These are phyloP conservation scores for Cirrhinus molitorella DNA, from an alignment of 2,797 vertebrate species.

Conservation along the genomic window DNA sequence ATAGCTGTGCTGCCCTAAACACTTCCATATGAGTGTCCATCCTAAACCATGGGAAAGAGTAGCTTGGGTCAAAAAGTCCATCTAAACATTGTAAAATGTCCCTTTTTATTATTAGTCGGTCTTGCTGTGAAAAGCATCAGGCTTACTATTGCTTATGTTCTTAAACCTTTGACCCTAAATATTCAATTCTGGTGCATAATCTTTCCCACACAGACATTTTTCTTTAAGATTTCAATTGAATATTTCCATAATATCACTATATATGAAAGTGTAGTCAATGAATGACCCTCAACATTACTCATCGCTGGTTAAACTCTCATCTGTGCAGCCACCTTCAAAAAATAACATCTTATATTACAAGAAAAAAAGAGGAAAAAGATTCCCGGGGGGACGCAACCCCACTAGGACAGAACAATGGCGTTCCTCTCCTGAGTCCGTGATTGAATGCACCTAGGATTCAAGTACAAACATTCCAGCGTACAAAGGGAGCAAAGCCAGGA, in stretches of 20 bases:
- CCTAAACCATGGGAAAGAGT: constrained; percentile 51
- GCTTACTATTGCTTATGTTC: background rate
- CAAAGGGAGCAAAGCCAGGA: constrained; percentile 57
- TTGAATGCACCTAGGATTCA: constrained; percentile 60
- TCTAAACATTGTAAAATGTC: constrained; percentile 26
- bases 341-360: constrained; percentile 20
- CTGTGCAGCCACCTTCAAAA: background rate
- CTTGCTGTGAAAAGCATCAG: constrained; percentile 11
- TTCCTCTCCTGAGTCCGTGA: constrained; percentile 46
- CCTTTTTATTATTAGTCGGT: constrained; percentile 7
- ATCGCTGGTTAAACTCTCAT: background rate
- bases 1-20: constrained; percentile 51
- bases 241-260: background rate
- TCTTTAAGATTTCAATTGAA: too few relatives aligned
- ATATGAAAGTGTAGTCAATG: background rate
- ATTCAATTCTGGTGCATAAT: background rate
- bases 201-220: background rate
- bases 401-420: constrained; percentile 58
- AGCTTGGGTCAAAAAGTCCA: constrained; percentile 35
- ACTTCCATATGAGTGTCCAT: constrained; percentile 60
- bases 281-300: background rate
- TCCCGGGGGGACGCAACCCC: constrained; percentile 35
- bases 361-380: background rate
- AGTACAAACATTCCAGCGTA: constrained; percentile 69
- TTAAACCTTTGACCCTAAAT: background rate